Base-by-base conservation (phyloP, 2,113 vertebrate species). In the Spea multiplicata region DNA sequence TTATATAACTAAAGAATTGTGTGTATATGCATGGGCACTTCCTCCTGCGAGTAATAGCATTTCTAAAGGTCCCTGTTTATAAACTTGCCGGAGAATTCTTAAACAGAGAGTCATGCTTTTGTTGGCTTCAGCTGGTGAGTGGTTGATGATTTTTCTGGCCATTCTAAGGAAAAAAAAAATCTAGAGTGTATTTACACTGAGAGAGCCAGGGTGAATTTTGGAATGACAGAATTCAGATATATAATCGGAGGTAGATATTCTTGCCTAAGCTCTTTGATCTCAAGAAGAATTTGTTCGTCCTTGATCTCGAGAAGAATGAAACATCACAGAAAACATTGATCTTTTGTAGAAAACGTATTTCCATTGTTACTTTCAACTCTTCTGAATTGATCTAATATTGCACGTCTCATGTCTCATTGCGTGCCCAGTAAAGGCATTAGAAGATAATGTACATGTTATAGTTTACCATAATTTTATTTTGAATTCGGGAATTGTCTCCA, bases 141-240 rank as follows among this genome's bases (percentile, higher is more conserved):
- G 84, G 87, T 92, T 88, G 88, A 87, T 92, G 85, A 85, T 91
- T 86, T 71, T 86, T 92, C 88, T 93, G 92, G 90, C 90, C 86
- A 84, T 85, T 82, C 83, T 84, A 86, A 86, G 83, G 88, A 88
- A 73, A 89, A 92, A n/a, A 73, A 90, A 92, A 87, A 86, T 83
- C 86, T 88, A 76, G 86, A 87, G 83, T 83, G 66, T 90, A 89
- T 92, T 91, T 92, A 85, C 86, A 87, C 86, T 87, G 83, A 83
- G 52, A 85, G 84, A 88, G 91, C 88, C 92, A 90, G 86, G 83
- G 88, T 76, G 82, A 88, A 87, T 91, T 87, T 85, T 78, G 86
- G 85, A 82, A 88, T 88, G 88, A 90, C 85, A 87, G 65, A 57
- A 74, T 86, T 87, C 83, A 88, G 82, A 88, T 86, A 82, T 64